These are phyloP conservation scores for Chaetorhynchus papuensis DNA, from an alignment of 2,113 vertebrate species.

Conservation along the genomic window DNA sequence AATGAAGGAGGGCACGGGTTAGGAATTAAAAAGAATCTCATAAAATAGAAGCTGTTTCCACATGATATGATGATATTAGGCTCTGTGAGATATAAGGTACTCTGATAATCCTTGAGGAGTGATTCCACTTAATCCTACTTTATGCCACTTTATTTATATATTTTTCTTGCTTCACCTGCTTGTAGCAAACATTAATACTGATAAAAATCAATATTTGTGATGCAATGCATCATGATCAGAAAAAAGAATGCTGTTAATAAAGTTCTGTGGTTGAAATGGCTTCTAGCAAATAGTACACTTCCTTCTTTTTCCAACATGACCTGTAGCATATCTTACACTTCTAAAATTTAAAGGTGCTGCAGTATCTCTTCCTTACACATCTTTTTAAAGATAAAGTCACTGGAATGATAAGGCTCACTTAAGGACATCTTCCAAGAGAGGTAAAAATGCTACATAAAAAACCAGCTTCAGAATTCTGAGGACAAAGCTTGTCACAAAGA, in stretches of 20 bases:
- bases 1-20: background rate
- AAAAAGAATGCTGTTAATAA: background rate
- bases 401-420: background rate
- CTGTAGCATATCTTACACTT: background rate
- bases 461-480: background rate
- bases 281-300: background rate
- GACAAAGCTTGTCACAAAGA: background rate
- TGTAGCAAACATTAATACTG: background rate
- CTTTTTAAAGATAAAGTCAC: background rate
- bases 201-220: background rate
- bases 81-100: background rate
- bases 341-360: background rate
- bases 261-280: background rate
- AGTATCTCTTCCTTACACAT: background rate
- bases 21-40: background rate
- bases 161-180: background rate
- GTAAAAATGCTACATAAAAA: background rate
- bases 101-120: background rate
- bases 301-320: background rate
- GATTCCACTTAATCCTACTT: conserved; percentile 10
- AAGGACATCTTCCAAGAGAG: background rate
- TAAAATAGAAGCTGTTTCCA: background rate
- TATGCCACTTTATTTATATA: background rate
- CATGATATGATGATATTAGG: background rate
- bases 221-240: background rate